Evolutionary conservation across 92 coral and sea anemone genomes (phyloP).

Genomic region (Parazoanthus darwini): DNA sequence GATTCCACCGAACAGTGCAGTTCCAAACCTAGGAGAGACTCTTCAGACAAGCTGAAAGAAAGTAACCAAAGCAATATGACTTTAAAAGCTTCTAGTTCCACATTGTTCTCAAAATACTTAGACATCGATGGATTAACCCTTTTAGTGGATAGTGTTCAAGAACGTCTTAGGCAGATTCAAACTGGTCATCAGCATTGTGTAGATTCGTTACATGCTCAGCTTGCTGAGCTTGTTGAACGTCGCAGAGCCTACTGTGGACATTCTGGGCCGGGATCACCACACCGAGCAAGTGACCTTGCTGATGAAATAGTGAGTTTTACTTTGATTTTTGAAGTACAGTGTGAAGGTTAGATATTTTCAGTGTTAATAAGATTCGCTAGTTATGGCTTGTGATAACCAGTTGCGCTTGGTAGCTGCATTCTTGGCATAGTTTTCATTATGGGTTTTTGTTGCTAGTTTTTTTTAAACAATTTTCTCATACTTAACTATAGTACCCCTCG

Average conservation of each 20-base stretch:
- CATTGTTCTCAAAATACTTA: slow-evolving; percentile 68
- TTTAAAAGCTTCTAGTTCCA: slow-evolving; percentile 50
- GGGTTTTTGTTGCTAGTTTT: too few relatives aligned
- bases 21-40: neutral
- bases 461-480: too few relatives aligned
- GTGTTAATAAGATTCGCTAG: neutral
- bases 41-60: slow-evolving; percentile 44
- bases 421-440: too few relatives aligned
- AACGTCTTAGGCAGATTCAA: slow-evolving; percentile 81
- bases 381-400: neutral
- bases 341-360: neutral
- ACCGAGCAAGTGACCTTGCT: slow-evolving; percentile 60
- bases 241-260: slow-evolving; percentile 46
- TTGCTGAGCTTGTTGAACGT: slow-evolving; percentile 58
- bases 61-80: slow-evolving; percentile 45
- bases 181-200: slow-evolving; percentile 68
- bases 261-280: slow-evolving; percentile 49
- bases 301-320: slow-evolving; percentile 77
- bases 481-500: too few relatives aligned
- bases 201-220: slow-evolving; percentile 68
- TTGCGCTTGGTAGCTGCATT: too few relatives aligned
- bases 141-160: slow-evolving; percentile 77
- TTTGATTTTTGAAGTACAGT: neutral
- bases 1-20: slow-evolving; percentile 22
- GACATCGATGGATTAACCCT: slow-evolving; percentile 85